Base-by-base conservation (phyloP, 2,797 vertebrate genomes). In the Chelonia mydas region DNA sequence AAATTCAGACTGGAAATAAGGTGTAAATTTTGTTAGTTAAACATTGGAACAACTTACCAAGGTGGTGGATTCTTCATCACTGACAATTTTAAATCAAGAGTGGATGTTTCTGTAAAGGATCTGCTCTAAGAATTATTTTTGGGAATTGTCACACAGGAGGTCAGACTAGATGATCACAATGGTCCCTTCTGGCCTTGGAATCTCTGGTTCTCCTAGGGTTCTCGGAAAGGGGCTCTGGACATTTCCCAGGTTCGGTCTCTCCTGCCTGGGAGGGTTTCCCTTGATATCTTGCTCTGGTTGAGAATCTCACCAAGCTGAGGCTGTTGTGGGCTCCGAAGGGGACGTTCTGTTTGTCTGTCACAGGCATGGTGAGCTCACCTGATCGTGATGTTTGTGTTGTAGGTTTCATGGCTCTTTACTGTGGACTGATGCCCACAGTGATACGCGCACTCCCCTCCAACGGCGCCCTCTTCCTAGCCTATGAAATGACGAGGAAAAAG, bases 341-440 rank as follows among this genome's bases (percentile, higher is more conserved):
- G 49, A n/a, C 13, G 3, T 47, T n/a, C 31, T 81, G 50, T 81
- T 76, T 47, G 72, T 41, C 37, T n/a, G 33, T 37, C 33, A 27
- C 47, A 49, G 19, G 55, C 19, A 28, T 65, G 11, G 33, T 11
- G 12, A 47, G 37, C 19, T 53, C 33, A 47, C 65, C 31, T 91
- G 47, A 33, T 17, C 68, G 17, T 81, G 49, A 6, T 53, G 31
- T 83, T 82, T 87, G 21, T 80, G 12, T 81, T 81, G 31, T 81
- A 97, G 97, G 97, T 9, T 65, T 97, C 47, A 16, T 86, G 37
- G 86, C 94, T n/a, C 93, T 97, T 76, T 98, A 97, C 74, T 82
- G 85, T 45, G 97, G 97, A 16, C 89, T 98, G 49, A 94, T 92
- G 84, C 97, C 97, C 27, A 96, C 94, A 1, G 94, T 97, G 50